Conservation (phyloP, 1,140 invertebrate species). For the Antheraea pernyi region DNA sequence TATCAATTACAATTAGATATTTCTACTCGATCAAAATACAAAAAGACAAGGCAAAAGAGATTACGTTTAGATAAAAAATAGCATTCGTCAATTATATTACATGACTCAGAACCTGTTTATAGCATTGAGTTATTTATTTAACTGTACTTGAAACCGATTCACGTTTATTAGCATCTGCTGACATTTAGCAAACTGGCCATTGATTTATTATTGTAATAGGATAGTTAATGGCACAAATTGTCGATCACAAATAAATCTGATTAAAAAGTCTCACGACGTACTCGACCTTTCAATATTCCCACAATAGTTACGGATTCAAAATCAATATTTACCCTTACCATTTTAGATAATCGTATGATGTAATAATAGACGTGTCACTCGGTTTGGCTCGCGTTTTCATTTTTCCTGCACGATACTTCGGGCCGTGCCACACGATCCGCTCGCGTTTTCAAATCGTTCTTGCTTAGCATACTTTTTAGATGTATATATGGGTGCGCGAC, state of each 20-base stretch:
- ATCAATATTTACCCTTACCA: background rate
- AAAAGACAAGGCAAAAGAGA: too few species aligned
- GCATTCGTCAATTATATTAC: background rate
- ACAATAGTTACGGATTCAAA: slow-evolving; percentile 21
- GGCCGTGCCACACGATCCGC: too few species aligned
- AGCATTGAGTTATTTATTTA: background rate
- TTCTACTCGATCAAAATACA: too few species aligned
- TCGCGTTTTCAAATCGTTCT: too few species aligned
- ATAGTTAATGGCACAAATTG: slow-evolving; percentile 28
- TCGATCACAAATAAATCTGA: slow-evolving; percentile 22
- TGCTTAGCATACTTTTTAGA: too few species aligned
- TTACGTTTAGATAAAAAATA: background rate
- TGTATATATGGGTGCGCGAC: too few species aligned
- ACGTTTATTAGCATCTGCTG: slow-evolving; percentile 14
- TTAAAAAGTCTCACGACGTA: slow-evolving; percentile 29
- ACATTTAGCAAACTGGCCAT: slow-evolving; percentile 22
- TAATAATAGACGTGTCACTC: too few species aligned
- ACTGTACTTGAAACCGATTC: background rate
- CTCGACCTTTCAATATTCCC: slow-evolving; percentile 31
- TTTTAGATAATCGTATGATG: background rate
- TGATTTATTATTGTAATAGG: slow-evolving; percentile 24
- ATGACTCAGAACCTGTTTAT: background rate
- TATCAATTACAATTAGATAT: too few species aligned
- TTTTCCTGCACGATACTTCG: too few species aligned
- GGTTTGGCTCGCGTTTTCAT: too few species aligned